Base-by-base conservation (phyloP, 1,140 invertebrate species). In the Ladona fulva region DNA sequence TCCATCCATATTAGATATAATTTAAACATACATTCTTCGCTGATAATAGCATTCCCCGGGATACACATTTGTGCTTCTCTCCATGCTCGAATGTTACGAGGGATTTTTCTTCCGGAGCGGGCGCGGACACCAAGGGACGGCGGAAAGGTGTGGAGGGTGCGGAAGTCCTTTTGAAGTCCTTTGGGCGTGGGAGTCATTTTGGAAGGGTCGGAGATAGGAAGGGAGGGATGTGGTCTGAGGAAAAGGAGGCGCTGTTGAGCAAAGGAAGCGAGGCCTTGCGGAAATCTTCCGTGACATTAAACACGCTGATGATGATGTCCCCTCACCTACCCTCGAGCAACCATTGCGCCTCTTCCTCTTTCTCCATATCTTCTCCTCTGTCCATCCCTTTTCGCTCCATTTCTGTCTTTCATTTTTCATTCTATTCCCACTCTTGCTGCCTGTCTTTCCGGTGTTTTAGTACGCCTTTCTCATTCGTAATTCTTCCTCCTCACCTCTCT, bases 221-320 rank as follows among this genome's bases (percentile, higher is more conserved):
- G 16, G 16, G 52, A 66, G n/a, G n/a, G 52, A 66, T 19, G n/a
- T 12, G 52, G 14, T 22, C 52, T 3, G 52, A 66, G 52, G 52
- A 66, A 37, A 66, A 66, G 52, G 52, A 66, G 52, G 3, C 5
- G 52, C 16, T 22, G 52, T 66, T 66, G 29, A 37, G n/a, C n/a
- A 52, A 19, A 52, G 52, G 52, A 66, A 66, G n/a, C 52, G 52
- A 22, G 52, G 52, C 52, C 52, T 66, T 66, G 52, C 52, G 52
- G 52, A 66, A 66, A 66, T 66, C 52, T 66, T 66, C 52, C 52
- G 52, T 66, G 52, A 66, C 52, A 66, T 66, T 66, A 66, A 66
- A 66, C 52, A 66, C 52, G 52, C 52, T 66, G 52, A 66, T 66
- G 52, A 66, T 66, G 52, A 66, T 66, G 52, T 66, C 52, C 52